A percentile compares a stretch with the other conserved stretches of the same genome.
Conservation (phyloP, 2,888 invertebrate genomes). For the Tetragnatha montana region DNA sequence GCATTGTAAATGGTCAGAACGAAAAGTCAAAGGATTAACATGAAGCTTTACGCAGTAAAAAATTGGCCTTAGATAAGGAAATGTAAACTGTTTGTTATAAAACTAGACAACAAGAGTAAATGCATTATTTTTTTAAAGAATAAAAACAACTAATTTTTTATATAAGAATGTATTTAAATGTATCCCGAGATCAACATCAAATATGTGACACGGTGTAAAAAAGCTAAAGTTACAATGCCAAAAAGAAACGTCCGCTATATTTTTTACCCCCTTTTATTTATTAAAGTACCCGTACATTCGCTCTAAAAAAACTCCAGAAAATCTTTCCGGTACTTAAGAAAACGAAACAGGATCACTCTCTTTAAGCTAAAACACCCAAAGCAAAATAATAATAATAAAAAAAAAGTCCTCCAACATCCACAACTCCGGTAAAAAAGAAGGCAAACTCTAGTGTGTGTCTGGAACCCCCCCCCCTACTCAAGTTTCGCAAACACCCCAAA, state of each 20-base stretch:
- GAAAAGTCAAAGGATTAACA: no score
- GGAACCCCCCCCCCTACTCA: constrained; percentile 11
- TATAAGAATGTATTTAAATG: no score
- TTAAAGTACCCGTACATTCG: not conserved
- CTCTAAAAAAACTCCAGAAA: not conserved
- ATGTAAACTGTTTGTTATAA: no score
- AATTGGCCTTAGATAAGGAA: no score
- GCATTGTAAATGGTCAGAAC: no score
- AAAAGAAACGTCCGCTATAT: not conserved
- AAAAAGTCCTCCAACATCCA: not conserved
- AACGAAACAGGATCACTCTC: constrained; percentile 8
- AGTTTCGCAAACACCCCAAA: constrained; percentile 24
- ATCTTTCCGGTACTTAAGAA: not conserved
- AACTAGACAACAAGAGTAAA: no score
- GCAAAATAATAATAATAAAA: not conserved
- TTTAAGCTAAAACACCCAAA: constrained; percentile 2
- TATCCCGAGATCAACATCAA: no score
- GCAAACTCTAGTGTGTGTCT: not conserved
- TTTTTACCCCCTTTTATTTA: not conserved
- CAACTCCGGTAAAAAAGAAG: not conserved
- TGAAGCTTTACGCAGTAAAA: no score
- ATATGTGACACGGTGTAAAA: no score
- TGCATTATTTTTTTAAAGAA: no score
- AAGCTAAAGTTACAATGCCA: no score
- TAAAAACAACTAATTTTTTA: no score